Evolutionary conservation across 2,797 vertebrate species (phyloP), one percentile per base, ranked within the genome.

Genomic region (Acanthurus leucopareius): DNA sequence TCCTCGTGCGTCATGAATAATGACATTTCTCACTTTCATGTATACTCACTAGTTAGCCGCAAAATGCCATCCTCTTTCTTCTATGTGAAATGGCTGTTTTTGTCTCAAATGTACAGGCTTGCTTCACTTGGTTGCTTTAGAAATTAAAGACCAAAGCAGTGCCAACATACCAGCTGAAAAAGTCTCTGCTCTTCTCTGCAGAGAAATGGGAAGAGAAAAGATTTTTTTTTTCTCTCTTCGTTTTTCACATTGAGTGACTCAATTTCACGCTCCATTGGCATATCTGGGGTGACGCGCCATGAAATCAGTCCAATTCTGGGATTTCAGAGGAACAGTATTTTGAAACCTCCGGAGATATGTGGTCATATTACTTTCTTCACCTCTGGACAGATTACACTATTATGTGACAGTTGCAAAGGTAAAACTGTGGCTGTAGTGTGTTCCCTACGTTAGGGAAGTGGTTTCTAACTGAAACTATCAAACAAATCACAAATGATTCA

Each of bases 251-350:
- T 93, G 94, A 95, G 92, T 95, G 93, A 95, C 94, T 95, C 95
- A 95, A 95, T 96, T 96, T 95, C 95, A 96, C 92, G 94, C 92
- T 95, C 92, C 92, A 93, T 94, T 94, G 94, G 92, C 93, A 84
- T 95, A 95, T 95, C 94, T 94, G 88, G 88, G 93, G 91, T 92
- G 93, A 95, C 93, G 93, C 89, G 86, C 93, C 94, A 94, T 96
- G 94, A 96, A 96, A 95, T 94, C 94, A 94, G 94, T 95, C 94
- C 94, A 95, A 94, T 95, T 95, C 90, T 80, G 93, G 94, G 94
- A 95, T 95, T 96, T 95, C 91, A 92, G 93, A 92, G 94, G 88
- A 95, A 95, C 92, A 91, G 93, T 94, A 93, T 95, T 95, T 95
- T 92, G 93, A 95, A 95, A 94, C 93, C 93, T 93, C 92, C 88